These are phyloP conservation scores for Tachysurus vachellii DNA, from an alignment of 2,113 vertebrate species.

Conservation along the genomic window DNA sequence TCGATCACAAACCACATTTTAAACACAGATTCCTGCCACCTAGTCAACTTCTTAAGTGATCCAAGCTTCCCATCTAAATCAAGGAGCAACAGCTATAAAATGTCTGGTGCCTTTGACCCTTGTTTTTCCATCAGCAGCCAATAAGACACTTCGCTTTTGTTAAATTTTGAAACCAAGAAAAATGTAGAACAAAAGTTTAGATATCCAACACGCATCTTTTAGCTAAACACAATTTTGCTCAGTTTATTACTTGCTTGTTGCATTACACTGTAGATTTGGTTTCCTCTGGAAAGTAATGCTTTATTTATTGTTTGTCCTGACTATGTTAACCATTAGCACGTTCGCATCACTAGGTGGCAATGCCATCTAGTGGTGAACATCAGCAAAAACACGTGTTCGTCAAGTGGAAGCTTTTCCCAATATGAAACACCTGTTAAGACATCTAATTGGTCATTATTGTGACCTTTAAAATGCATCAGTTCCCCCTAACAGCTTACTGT, in stretches of 20 bases:
- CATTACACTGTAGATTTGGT: neutral
- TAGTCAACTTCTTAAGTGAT: neutral
- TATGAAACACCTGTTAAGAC: conserved; percentile 44
- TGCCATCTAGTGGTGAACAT: conserved; percentile 22
- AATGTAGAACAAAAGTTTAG: neutral
- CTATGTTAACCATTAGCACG: neutral
- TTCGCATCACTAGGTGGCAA: no score
- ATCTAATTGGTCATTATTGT: conserved; percentile 22
- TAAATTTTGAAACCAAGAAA: neutral
- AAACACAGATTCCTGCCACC: neutral
- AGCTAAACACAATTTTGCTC: neutral
- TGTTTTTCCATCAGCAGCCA: neutral
- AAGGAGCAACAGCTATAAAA: neutral
- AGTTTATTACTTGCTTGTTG: neutral
- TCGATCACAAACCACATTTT: neutral
- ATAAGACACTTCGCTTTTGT: neutral
- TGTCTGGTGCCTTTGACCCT: neutral
- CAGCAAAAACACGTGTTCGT: neutral
- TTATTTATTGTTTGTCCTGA: neutral
- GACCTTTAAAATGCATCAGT: conserved; percentile 36
- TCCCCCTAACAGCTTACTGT: neutral
- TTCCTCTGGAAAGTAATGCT: neutral
- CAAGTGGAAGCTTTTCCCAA: neutral
- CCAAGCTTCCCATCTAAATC: neutral
- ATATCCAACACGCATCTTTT: neutral